Evolutionary conservation across 37 sponge, comb jelly and placozoan genomes (phyloP), one percentile per base, ranked within the genome.

Genomic region (Geodia barretti): DNA sequence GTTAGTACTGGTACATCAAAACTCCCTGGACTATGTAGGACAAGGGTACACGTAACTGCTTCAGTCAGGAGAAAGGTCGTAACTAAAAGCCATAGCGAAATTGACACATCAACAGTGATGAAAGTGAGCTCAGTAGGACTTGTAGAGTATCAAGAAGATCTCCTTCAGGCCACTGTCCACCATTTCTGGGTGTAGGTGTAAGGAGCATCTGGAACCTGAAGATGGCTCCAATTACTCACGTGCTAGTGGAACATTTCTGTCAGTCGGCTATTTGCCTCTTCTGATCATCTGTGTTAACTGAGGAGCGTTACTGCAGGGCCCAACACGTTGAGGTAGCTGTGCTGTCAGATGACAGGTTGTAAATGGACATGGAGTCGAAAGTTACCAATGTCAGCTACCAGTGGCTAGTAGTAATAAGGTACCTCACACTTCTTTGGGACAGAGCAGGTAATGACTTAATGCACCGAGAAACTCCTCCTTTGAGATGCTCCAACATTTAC

Each of bases 161-260:
- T 4, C 40, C 24, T 36, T 38, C 31, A 11, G 74, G 74, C 63
- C 74, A 47, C 3, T 30, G 25, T 23, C 64, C 47, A 4, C 74
- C 24, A 38, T 31, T 4, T 9, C 20, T 7, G 32, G 83, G 83
- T 29, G 83, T 30, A 14, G 74, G 73, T 39, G 65, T 66, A 39
- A 42, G 23, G 3, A 33, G 62, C 21, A 30, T n/a, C n/a, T n/a
- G n/a, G n/a, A 37, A 8, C 17, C 25, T 40, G 3, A 83, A 32
- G 4, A 83, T 23, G 2, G 83, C 66, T 28, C 76, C 83, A 5
- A 83, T 43, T 29, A 83, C 62, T 66, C 67, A 0, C 74, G 68
- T 65, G 83, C 83, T n/a, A 83, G 76, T 17, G 83, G 83, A 29
- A 83, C 68, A 63, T 38, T 74, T 63, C 75, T 76, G 26, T n/a